Evolutionary conservation across 2,888 invertebrate genomes (phyloP), one percentile per base, ranked within the genome.

Genomic region (Laothoe populi): DNA sequence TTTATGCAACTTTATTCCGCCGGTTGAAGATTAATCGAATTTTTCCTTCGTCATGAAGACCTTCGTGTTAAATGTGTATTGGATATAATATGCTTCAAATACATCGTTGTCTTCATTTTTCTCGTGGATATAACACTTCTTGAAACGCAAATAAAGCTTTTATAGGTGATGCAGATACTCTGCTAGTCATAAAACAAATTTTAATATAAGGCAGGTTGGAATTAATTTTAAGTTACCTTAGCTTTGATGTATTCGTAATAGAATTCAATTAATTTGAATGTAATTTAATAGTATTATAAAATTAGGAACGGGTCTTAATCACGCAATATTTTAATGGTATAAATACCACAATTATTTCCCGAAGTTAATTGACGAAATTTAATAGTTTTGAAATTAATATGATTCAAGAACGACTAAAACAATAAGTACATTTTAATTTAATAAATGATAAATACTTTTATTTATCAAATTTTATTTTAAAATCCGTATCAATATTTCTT

Each of bases 1-100:
- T 62, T 66, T 68, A 42, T 45, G 44, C 58, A 61, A 31, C 40
- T 61, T 31, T 58, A 40, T 61, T 61, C 45, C 48, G 26, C 45
- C 35, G 31, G 53, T 53, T 53, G 19, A 11, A 53, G 53, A 19
- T 53, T 53, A 53, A 53, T 53, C 53, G 53, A 53, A 53, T 53
- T 53, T 53, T 53, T 53, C 53, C 53, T 35, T 35, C 35, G 53
- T 53, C 53, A 53, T 53, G 31, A 35, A 53, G 53, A 53, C 53
- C 10, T 21, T 62, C 63, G 64, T 61, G 19, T 19, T 42, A 63
- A 58, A 31, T 19, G 26, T 31, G 19, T 35, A 53, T 48, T 11
- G 19, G n/a, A n/a, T 19, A 35, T 53, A 35, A 53, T 53, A 16
- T 35, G 16, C 48, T 13, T 53, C 19, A 19, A 53, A 53, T 31